Evolutionary conservation across 2,888 invertebrate genomes (phyloP).

Genomic region (Ophraella communa): DNA sequence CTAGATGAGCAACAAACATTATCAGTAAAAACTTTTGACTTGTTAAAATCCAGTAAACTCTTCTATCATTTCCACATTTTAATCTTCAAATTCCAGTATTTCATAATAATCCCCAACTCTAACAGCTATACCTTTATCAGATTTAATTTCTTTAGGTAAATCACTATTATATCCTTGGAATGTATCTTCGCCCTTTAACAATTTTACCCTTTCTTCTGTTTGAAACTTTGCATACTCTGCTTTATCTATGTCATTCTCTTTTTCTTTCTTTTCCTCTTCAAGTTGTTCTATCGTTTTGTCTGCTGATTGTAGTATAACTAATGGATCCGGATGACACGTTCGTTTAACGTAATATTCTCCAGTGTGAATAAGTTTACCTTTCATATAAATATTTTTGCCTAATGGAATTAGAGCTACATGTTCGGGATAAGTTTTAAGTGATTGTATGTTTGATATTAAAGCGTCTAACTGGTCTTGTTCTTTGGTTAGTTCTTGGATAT

Average conservation of each 20-base stretch:
- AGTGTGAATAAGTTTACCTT: slow-evolving; percentile 50
- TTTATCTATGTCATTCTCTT: slow-evolving; percentile 40
- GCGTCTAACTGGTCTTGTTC: slow-evolving; percentile 38
- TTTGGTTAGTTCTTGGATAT: slow-evolving; percentile 33
- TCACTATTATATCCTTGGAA: slow-evolving; percentile 21
- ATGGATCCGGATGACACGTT: slow-evolving; percentile 45
- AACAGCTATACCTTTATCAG: slow-evolving; percentile 50
- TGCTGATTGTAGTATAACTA: slow-evolving; percentile 42
- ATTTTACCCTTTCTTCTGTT: slow-evolving; percentile 44
- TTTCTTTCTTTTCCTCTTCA: slow-evolving; percentile 37
- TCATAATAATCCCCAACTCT: slow-evolving; percentile 51
- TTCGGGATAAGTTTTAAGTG: slow-evolving; percentile 45
- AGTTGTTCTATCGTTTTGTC: slow-evolving; percentile 45
- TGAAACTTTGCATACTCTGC: slow-evolving; percentile 43
- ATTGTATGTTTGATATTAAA: slow-evolving; percentile 41
- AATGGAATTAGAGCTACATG: slow-evolving; percentile 49
- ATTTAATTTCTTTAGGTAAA: slow-evolving; percentile 47
- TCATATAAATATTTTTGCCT: slow-evolving; percentile 52
- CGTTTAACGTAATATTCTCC: slow-evolving; percentile 49
- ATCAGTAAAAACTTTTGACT: no score
- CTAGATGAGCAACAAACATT: no score
- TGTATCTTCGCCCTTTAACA: slow-evolving; percentile 40
- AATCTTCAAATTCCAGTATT: slow-evolving; percentile 50
- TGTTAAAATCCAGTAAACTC: no score
- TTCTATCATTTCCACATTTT: no score